Percentiles rank a stretch among this genome's conserved stretches.
Evolutionary conservation across 2,797 vertebrate species (phyloP).

Genomic region (Triplophysa yarkandensis): DNA sequence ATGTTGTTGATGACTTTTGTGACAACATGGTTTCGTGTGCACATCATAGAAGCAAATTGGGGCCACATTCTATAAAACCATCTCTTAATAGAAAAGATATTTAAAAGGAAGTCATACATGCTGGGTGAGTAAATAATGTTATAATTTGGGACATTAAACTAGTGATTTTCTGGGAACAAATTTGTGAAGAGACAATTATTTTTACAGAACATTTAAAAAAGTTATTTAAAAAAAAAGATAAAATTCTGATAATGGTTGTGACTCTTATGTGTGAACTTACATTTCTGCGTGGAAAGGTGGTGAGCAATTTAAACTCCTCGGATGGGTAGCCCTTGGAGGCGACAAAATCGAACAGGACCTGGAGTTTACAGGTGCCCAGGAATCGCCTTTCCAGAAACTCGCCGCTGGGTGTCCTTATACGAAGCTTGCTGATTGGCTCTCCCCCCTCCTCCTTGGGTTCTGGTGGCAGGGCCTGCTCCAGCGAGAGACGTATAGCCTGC

Average conservation of each 20-base stretch:
- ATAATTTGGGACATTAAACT: too few relatives aligned
- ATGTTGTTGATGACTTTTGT: too few relatives aligned
- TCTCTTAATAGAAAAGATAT: too few relatives aligned
- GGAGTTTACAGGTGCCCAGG: conserved; percentile 91
- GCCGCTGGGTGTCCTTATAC: conserved; percentile 93
- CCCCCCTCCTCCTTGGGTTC: conserved; percentile 88
- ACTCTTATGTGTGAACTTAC: conserved; percentile 76
- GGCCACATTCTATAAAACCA: too few relatives aligned
- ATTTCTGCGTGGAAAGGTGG: conserved; percentile 98
- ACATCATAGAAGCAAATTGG: too few relatives aligned
- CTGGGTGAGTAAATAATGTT: too few relatives aligned
- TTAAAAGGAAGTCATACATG: too few relatives aligned
- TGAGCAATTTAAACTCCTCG: conserved; percentile 96
- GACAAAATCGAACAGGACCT: conserved; percentile 97
- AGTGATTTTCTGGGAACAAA: background rate
- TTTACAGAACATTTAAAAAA: too few relatives aligned
- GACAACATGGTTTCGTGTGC: too few relatives aligned
- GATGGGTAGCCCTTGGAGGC: conserved; percentile 97
- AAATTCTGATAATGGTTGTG: background rate
- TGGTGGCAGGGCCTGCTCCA: conserved; percentile 92
- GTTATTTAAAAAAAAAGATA: conserved; percentile 36
- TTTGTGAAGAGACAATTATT: too few relatives aligned
- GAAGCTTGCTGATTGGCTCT: conserved; percentile 93
- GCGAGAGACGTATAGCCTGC: conserved; percentile 93
- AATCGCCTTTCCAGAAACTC: conserved; percentile 96